Evolutionary conservation across 2,113 vertebrate genomes (phyloP).

Genomic region (Ceratotherium simum): DNA sequence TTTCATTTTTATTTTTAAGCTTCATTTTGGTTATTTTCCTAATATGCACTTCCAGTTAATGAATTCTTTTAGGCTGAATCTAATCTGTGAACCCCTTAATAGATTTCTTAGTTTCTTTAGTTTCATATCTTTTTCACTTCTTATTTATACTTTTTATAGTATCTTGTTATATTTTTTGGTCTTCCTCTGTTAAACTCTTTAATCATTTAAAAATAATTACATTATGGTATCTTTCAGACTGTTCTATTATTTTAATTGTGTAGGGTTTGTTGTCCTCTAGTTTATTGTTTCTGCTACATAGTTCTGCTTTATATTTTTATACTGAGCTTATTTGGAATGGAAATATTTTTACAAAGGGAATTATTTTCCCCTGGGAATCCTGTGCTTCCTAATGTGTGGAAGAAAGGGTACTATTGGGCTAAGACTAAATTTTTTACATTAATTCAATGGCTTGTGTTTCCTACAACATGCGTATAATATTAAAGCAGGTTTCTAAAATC

Average conservation of each 20-base stretch:
- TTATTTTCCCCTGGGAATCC: not conserved
- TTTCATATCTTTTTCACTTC: not conserved
- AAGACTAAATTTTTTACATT: not conserved
- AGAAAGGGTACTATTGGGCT: not conserved
- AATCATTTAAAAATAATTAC: not conserved
- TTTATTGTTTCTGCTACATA: not conserved
- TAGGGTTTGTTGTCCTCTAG: not conserved
- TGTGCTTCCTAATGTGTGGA: not conserved
- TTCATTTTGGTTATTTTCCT: not conserved
- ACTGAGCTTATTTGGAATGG: not conserved
- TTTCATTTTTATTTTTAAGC: not conserved
- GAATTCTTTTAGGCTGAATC: not conserved
- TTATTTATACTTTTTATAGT: not conserved
- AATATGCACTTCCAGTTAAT: not conserved
- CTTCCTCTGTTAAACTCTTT: not conserved
- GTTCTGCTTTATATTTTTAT: not conserved
- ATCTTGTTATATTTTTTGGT: not conserved
- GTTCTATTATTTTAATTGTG: not conserved
- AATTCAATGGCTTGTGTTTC: not conserved
- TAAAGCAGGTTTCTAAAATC: not conserved
- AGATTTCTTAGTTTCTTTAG: not conserved
- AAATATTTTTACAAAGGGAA: not conserved
- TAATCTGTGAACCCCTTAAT: not conserved
- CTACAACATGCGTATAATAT: not conserved
- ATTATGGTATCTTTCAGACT: not conserved